Evolutionary conservation across 1,140 invertebrate genomes (phyloP).

Genomic region (Cyclargus thomasi): DNA sequence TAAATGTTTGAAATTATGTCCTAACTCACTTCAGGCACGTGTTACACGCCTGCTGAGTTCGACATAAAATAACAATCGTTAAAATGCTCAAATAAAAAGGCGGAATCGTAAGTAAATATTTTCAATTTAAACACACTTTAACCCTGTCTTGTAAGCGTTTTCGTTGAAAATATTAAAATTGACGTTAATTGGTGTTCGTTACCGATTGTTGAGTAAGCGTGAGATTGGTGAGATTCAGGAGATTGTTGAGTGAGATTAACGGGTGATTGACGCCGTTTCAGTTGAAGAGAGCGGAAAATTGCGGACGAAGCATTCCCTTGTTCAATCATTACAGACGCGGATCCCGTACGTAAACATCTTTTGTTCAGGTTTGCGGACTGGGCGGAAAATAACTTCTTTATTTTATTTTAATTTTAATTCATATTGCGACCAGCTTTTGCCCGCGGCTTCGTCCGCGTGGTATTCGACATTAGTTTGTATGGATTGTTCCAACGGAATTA

Average conservation of each 20-base stretch:
- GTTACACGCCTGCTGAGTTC: too few species aligned
- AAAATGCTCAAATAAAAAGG: neutral
- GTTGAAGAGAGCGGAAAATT: slow-evolving; percentile 7
- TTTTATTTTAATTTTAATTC: neutral
- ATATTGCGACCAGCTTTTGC: too few species aligned
- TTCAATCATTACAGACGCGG: neutral
- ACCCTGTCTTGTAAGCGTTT: neutral
- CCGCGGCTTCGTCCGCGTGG: too few species aligned
- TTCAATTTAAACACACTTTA: neutral
- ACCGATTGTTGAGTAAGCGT: neutral
- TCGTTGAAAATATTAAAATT: neutral
- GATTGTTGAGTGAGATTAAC: neutral
- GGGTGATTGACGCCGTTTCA: neutral
- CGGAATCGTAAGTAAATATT: neutral
- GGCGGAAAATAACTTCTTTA: neutral
- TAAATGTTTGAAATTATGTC: too few species aligned
- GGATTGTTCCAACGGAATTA: too few species aligned
- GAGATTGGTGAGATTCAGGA: neutral
- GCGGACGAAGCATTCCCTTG: neutral
- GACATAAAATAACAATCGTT: too few species aligned
- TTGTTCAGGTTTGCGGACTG: neutral
- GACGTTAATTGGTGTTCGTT: slow-evolving; percentile 7
- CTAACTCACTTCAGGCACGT: too few species aligned
- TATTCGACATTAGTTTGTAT: too few species aligned
- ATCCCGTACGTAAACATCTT: neutral